These are phyloP conservation scores for Genyomyrus donnyi DNA, from an alignment of 2,113 vertebrate genomes.

Conservation along the genomic window DNA sequence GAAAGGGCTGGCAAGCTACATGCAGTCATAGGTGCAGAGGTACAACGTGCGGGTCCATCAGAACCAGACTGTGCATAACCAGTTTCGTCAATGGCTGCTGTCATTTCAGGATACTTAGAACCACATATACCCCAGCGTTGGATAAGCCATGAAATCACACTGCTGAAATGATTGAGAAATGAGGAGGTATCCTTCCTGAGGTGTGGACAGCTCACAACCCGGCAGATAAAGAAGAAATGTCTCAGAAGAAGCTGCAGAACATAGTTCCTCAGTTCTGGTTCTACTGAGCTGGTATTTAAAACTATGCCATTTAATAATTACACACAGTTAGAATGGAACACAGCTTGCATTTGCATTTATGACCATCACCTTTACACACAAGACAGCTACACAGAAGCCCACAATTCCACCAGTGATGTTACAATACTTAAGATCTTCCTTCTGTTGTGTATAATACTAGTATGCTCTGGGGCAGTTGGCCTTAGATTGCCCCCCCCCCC, in stretches of 20 bases:
- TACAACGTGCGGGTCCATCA: background rate
- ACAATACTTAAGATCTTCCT: background rate
- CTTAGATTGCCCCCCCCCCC: background rate
- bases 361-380: background rate
- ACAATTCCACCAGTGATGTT: background rate
- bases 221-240: background rate
- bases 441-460: background rate
- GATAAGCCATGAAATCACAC: background rate
- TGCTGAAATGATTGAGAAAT: background rate
- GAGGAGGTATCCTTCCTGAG: background rate
- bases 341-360: background rate
- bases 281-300: background rate
- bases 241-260: background rate
- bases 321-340: background rate
- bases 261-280: background rate
- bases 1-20: background rate
- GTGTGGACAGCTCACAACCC: background rate
- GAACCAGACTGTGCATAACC: background rate
- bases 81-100: background rate
- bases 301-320: background rate
- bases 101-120: background rate
- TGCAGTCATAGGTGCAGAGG: background rate
- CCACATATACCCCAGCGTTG: background rate
- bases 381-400: background rate
- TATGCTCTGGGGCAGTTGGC: background rate